Percentiles rank a stretch among this genome's conserved stretches.
Conservation (phyloP, 2,888 invertebrate species). For the Zele albiditarsus region DNA sequence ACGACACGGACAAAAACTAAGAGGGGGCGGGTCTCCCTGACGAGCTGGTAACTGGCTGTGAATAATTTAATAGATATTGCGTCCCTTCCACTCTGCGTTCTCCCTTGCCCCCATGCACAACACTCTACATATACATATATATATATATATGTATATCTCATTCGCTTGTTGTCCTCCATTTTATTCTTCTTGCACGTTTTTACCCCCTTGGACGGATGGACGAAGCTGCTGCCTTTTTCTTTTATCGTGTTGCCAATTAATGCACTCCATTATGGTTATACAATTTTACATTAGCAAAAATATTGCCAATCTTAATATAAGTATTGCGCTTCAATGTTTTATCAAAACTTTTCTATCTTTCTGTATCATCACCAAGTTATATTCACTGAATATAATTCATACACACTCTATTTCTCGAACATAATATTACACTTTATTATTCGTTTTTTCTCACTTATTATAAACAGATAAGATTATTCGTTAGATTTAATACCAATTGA, state of each 20-base stretch:
- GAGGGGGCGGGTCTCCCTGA: constrained; percentile 61
- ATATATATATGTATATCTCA: constrained; percentile 30
- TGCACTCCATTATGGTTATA: background rate
- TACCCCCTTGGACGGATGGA: constrained; percentile 4
- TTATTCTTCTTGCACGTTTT: constrained; percentile 33
- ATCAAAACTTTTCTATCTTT: background rate
- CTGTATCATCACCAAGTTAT: background rate
- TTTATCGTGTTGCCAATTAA: background rate
- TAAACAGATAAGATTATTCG: constrained; percentile 8
- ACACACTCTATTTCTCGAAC: background rate
- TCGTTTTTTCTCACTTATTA: background rate
- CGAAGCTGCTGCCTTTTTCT: background rate
- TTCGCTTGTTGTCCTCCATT: constrained; percentile 24
- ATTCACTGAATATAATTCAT: background rate
- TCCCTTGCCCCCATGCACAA: constrained; percentile 26
- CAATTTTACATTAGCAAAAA: background rate
- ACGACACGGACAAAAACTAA: constrained; percentile 52
- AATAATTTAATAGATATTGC: constrained; percentile 65
- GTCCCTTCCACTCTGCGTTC: constrained; percentile 50
- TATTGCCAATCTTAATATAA: background rate
- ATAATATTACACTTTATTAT: background rate
- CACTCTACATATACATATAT: constrained; percentile 23
- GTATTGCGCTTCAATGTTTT: too few species aligned
- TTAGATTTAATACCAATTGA: background rate
- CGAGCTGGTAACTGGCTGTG: constrained; percentile 66